Evolutionary conservation across 2,113 vertebrate genomes (phyloP), one percentile per base, ranked within the genome.

Genomic region (Burhinus oedicnemus): DNA sequence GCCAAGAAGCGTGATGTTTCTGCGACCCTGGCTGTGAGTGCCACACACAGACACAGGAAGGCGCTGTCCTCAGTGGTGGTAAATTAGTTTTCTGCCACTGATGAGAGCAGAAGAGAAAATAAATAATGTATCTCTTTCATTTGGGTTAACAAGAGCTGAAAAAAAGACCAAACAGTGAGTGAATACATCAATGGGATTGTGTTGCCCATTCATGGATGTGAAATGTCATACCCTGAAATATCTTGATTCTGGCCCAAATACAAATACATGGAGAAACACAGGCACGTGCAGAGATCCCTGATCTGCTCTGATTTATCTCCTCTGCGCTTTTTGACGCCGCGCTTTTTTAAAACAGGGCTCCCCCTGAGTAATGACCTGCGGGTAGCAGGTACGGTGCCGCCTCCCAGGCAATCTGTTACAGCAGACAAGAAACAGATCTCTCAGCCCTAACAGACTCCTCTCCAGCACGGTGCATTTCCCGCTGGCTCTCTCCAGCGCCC

Each of bases 201-300:
- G 1, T 52, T 49, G 81, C 76, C 82, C 74, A 36, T 86, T 90
- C 90, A 83, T 34, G 47, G 86, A 91, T 90, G 78, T 4, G 5
- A 75, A 95, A 85, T 40, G 26, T 91, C 86, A 90, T 21, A 45
- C 40, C 32, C 45, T 93, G 78, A 92, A 92, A 82, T 82, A 64
- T 40, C 83, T 76, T 76, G 51, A 71, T 64, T 91, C 84, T 69
- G 92, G 86, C 77, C 80, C 70, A 92, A 81, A 91, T 54, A 83
- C 52, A 91, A 89, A 93, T 23, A 72, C 51, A 5, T 0, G 38
- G 72, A 90, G 74, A 86, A 87, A 55, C 49, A 57, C 54, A 55
- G 40, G 40, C 51, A 57, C 6, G n/a, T 8, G 80, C 64, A 68
- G 90, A 45, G 84, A 66, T 82, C 72, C 45, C 32, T 0, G 0